These are phyloP conservation scores for Pyrrhia umbra DNA, from an alignment of 2,888 invertebrate species.

Conservation along the genomic window DNA sequence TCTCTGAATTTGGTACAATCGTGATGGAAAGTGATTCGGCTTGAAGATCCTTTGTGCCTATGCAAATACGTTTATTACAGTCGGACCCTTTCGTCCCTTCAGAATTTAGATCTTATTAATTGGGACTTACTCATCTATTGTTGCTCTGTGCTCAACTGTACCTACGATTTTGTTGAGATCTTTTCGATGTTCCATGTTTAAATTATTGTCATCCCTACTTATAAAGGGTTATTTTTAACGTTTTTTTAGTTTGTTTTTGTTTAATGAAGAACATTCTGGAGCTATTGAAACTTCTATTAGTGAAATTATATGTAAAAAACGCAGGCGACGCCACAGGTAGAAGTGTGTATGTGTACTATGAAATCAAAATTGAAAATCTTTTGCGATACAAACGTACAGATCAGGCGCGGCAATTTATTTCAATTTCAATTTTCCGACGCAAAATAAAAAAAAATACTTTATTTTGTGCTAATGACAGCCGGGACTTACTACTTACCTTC, in stretches of 20 bases:
- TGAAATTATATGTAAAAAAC: no score
- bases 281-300: no score
- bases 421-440: no score
- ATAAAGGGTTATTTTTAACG: background rate
- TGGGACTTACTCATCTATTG: slow-evolving; percentile 53
- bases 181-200: slow-evolving; percentile 18
- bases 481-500: no score
- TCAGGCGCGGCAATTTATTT: no score
- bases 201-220: background rate
- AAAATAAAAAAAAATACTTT: no score
- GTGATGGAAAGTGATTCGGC: slow-evolving; percentile 54
- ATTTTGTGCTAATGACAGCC: background rate
- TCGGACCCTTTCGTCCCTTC: slow-evolving; percentile 46
- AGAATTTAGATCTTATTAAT: slow-evolving; percentile 62
- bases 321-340: no score
- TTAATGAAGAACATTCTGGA: no score
- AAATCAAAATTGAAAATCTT: no score
- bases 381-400: no score
- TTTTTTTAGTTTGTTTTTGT: background rate
- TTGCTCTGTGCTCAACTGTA: slow-evolving; percentile 55
- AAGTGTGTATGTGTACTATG: no score
- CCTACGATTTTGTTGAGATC: slow-evolving; percentile 14
- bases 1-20: slow-evolving; percentile 55
- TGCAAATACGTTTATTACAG: slow-evolving; percentile 62
- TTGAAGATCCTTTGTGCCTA: slow-evolving; percentile 56